Conservation (phyloP, 2,797 vertebrate genomes). For the Ibycter americanus region DNA sequence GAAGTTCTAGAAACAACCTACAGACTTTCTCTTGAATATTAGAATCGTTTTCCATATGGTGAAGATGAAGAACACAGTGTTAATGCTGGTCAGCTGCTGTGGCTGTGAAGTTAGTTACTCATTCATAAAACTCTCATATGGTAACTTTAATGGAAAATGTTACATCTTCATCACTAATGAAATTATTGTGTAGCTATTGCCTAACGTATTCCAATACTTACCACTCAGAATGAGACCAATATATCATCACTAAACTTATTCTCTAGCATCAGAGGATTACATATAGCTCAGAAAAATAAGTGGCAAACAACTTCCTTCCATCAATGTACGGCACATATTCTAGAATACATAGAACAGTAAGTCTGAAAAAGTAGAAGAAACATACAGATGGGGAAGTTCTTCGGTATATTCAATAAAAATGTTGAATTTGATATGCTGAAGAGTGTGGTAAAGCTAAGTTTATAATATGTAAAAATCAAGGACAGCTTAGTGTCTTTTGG, state of each 20-base stretch:
- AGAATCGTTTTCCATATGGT: not conserved
- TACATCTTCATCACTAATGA: not conserved
- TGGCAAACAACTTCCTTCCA: not conserved
- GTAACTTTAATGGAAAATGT: not conserved
- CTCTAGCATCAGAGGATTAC: not conserved
- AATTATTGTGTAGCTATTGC: not conserved
- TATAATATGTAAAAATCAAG: not conserved
- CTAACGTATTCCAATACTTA: not conserved
- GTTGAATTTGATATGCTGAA: not conserved
- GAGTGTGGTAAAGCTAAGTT: not conserved
- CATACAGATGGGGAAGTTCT: not conserved
- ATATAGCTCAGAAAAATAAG: not conserved
- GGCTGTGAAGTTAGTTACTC: not conserved
- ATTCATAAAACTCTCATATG: not conserved
- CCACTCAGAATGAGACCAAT: not conserved
- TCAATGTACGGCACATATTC: not conserved
- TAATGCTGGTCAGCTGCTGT: not conserved
- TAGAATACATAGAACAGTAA: not conserved
- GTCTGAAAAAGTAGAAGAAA: not conserved
- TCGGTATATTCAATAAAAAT: not conserved
- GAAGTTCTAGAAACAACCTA: not conserved
- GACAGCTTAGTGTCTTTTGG: not conserved
- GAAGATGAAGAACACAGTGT: not conserved
- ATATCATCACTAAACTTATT: not conserved
- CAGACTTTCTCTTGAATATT: not conserved